Base-by-base conservation (phyloP, 2,888 invertebrate species). In the Lithophane semibrunnea region DNA sequence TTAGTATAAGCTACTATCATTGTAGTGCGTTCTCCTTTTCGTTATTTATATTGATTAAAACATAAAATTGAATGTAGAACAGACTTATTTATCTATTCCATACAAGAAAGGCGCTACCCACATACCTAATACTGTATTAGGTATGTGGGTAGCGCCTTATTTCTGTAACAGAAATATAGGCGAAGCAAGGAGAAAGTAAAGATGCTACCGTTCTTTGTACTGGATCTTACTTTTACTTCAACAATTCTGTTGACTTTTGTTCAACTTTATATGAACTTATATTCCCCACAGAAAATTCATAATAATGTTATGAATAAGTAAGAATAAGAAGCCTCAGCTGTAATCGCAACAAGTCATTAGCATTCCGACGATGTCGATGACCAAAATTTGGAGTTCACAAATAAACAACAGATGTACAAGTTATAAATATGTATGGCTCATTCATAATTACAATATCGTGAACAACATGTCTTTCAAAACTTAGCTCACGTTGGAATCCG, bases 401-500 rank as follows among this genome's bases (percentile, higher is more conserved):
- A 86, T 82, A 86, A 84, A 77, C 79, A 85, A 85, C 70, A 87
- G 60, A 80, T 61, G 75, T 79, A 74, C 70, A 64, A 64, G 61
- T 72, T 65, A 69, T 79, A 77, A 80, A 86, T 84, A 82, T 82
- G 72, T 77, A 88, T 83, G 47, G 13, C n/a, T 63, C 64, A 54
- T 77, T 73, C 68, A 65, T 84, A 86, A 79, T 87, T 60, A 83
- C 73, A 71, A 77, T 79, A 73, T 81, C 85, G 80, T 85, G 79
- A 77, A 75, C 58, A 77, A 74, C 77, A 73, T 80, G 65, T 80
- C 79, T 85, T 84, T 86, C 80, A 71, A 81, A 83, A 74, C 60
- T 68, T 74, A 13, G 85, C 85, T 88, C 88, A 88, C 88, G 89
- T 84, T 76, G 82, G 84, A 86, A 87, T 85, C 72, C 73, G 73